Evolutionary conservation across 2,888 invertebrate species (phyloP).

Genomic region (Xanthorhoe spadicearia): DNA sequence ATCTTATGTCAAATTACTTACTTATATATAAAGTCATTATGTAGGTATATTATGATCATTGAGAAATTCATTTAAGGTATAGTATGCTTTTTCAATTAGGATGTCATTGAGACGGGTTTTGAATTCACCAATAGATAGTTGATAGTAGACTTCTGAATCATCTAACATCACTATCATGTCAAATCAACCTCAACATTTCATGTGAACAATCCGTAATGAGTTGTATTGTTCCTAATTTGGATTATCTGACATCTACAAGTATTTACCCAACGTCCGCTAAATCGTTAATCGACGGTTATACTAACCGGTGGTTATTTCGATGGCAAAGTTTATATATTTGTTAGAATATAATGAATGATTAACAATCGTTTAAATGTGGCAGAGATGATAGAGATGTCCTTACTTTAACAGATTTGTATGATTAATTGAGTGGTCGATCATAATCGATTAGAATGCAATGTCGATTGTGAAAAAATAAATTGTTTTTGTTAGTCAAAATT

Average conservation of each 20-base stretch:
- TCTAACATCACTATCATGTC: slow-evolving; percentile 13
- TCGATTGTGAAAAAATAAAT: background rate
- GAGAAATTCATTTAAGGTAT: too few species aligned
- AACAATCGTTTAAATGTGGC: background rate
- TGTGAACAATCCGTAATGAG: slow-evolving; percentile 42
- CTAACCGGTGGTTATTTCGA: background rate
- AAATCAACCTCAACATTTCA: slow-evolving; percentile 31
- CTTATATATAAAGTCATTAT: too few species aligned
- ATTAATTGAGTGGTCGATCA: background rate
- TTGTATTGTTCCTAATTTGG: slow-evolving; percentile 49
- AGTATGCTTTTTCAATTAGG: too few species aligned
- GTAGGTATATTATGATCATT: too few species aligned
- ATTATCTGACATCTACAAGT: slow-evolving; percentile 51
- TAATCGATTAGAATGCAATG: background rate
- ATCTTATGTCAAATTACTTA: too few species aligned
- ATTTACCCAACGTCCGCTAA: background rate
- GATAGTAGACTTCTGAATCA: too few species aligned
- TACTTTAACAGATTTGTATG: slow-evolving; percentile 29
- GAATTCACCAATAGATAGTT: too few species aligned
- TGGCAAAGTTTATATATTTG: background rate
- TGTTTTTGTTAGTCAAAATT: background rate
- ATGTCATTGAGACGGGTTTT: too few species aligned
- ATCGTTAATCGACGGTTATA: background rate
- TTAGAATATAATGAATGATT: background rate
- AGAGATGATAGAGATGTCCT: slow-evolving; percentile 50